A percentile compares a stretch with the other conserved stretches of the same genome.
These are phyloP conservation scores for Glossophaga mutica DNA, from an alignment of 2,797 vertebrate genomes.

Conservation along the genomic window DNA sequence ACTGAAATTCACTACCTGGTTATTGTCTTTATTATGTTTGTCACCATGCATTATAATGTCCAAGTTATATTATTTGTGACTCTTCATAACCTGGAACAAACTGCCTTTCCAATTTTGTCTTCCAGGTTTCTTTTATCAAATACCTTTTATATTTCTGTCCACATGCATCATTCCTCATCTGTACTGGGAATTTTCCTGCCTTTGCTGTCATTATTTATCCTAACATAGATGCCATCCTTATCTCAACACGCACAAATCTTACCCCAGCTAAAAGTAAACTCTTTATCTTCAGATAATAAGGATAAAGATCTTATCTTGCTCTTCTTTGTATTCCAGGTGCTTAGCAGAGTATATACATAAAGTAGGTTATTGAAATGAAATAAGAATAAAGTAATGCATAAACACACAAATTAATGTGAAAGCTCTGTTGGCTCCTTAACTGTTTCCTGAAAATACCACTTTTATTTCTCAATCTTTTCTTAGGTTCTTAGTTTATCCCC, in stretches of 20 bases:
- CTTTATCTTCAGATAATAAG: background rate
- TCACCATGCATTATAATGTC: background rate
- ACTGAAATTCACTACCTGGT: background rate
- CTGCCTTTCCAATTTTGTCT: background rate
- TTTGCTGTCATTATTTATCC: background rate
- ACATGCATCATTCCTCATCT: background rate
- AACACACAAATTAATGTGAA: background rate
- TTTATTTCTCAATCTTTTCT: background rate
- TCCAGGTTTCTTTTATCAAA: background rate
- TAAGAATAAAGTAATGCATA: background rate
- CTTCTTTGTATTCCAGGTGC: background rate
- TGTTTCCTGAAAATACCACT: background rate
- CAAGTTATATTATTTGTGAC: background rate
- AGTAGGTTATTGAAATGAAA: background rate
- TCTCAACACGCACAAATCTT: background rate
- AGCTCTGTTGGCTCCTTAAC: background rate
- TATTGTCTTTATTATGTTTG: background rate
- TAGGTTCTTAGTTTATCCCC: background rate
- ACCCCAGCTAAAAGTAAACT: background rate
- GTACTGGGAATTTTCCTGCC: background rate
- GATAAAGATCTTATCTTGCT: background rate
- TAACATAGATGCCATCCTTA: background rate
- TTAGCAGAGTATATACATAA: background rate
- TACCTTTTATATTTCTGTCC: background rate
- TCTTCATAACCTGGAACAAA: background rate